phyloP scores from a whole-genome alignment of 2,113 vertebrate genomes.

The Mirza zaza region DNA sequence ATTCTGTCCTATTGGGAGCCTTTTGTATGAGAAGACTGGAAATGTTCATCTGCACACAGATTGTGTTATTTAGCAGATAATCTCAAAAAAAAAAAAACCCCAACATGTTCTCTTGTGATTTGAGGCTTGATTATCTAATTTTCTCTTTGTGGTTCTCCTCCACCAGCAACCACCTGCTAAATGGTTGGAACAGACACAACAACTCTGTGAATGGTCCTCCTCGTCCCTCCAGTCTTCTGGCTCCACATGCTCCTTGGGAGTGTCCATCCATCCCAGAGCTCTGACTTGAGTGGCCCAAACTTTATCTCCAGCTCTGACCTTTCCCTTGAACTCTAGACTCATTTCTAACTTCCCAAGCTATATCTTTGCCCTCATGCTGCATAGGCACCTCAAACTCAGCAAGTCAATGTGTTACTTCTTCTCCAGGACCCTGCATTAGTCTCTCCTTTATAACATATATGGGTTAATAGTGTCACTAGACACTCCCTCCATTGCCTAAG shows the following conservation, averaged over 20 bases:
- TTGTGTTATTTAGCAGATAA: slow-evolving; percentile 62
- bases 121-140: slow-evolving; percentile 61
- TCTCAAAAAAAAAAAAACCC: neutral
- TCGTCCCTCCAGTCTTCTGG: neutral
- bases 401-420: neutral
- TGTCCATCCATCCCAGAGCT: neutral
- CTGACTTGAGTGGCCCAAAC: neutral
- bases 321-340: neutral
- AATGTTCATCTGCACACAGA: slow-evolving; percentile 60
- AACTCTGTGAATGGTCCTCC: neutral
- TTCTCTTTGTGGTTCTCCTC: slow-evolving; percentile 52
- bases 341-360: neutral
- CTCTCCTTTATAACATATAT: neutral
- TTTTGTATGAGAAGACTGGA: slow-evolving; percentile 49
- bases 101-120: slow-evolving; percentile 57
- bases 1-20: neutral
- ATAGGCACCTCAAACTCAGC: neutral
- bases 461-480: neutral
- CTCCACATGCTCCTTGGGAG: neutral
- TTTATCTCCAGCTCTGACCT: neutral
- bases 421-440: neutral
- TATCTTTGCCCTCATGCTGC: neutral
- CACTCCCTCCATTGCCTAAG: neutral
- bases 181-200: neutral
- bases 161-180: slow-evolving; percentile 57